Base-by-base conservation (phyloP, 2,888 invertebrate species). In the Caenorhabditis virilis region DNA sequence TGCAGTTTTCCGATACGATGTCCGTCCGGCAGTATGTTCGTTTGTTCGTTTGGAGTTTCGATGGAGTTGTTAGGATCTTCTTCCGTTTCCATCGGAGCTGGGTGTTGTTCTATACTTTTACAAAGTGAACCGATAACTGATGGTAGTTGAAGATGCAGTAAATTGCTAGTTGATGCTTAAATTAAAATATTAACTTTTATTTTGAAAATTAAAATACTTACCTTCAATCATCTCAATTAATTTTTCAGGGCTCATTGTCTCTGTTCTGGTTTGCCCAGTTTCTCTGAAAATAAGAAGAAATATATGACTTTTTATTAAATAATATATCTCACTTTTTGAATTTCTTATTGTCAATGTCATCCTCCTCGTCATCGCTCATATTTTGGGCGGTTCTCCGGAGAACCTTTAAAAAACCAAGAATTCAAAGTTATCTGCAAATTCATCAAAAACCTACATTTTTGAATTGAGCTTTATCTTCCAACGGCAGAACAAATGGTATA, bases 391-490 rank as follows among this genome's bases (percentile, higher is more conserved):
- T 22, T 26, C 39, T 58, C 39, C 13, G 38, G 6, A 20, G 36
- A 18, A 41, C 41, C 41, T 46, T 41, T 56, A 54, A 30, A 30
- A 30, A 30, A 30, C 6, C 13, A 9, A 30, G 30, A 30, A 25
- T 49, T 46, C 6, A 56, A 16, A 11, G n/a, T n/a, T n/a, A n/a
- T n/a, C n/a, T n/a, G n/a, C n/a, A n/a, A n/a, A n/a, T n/a, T n/a
- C n/a, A n/a, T n/a, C n/a, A n/a, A n/a, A n/a, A n/a, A n/a, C n/a
- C n/a, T n/a, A 69, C 50, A 16, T 62, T 39, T n/a, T 49, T 22
- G 43, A 70, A 74, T 54, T 74, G 74, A 1, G 53, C 22, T 39
- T 74, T 62, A 53, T 72, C 74, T 16, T 69, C 65, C 5, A 25
- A 9, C 9, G 74, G 74, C 16, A 72, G 42, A 11, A 74, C 74